Percentiles rank a stretch among this genome's conserved stretches.
Evolutionary conservation across 2,113 vertebrate species (phyloP).

Genomic region (Tympanuchus pallidicinctus): DNA sequence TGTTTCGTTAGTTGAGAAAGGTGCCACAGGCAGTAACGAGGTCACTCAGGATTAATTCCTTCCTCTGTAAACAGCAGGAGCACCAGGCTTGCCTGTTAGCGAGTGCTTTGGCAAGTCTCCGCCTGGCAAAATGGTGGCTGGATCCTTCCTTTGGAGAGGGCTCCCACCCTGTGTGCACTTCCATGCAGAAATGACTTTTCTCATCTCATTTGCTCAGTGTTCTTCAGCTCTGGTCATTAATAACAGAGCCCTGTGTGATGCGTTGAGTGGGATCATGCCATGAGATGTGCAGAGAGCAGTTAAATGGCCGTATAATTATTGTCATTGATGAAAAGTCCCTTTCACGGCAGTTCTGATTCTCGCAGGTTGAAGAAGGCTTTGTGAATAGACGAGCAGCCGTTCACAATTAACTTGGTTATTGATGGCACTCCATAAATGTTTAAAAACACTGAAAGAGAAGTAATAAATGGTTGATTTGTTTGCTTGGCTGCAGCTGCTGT

Average conservation of each 20-base stretch:
- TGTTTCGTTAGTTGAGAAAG: neutral
- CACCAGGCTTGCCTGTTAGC: rapidly evolving
- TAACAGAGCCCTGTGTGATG: neutral
- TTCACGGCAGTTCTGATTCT: neutral
- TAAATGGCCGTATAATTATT: neutral
- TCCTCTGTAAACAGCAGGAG: neutral
- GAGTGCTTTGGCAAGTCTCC: neutral
- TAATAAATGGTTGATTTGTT: conserved; percentile 69
- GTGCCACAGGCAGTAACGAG: neutral
- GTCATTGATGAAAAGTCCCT: conserved; percentile 19
- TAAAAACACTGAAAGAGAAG: conserved; percentile 62
- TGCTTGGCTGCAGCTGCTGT: conserved; percentile 55
- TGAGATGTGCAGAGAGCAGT: neutral
- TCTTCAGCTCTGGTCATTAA: neutral
- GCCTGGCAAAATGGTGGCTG: neutral
- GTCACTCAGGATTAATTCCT: neutral
- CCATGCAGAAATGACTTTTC: neutral
- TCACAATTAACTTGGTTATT: conserved; percentile 64
- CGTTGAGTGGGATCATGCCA: neutral
- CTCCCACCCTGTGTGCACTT: neutral
- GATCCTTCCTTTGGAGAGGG: neutral
- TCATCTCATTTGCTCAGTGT: rapidly evolving
- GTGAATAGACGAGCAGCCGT: conserved; percentile 11
- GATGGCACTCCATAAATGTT: conserved; percentile 61
- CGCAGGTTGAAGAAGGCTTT: conserved; percentile 10